Base-by-base conservation (phyloP, 2,888 invertebrate genomes). In the Choristoneura rosaceana region DNA sequence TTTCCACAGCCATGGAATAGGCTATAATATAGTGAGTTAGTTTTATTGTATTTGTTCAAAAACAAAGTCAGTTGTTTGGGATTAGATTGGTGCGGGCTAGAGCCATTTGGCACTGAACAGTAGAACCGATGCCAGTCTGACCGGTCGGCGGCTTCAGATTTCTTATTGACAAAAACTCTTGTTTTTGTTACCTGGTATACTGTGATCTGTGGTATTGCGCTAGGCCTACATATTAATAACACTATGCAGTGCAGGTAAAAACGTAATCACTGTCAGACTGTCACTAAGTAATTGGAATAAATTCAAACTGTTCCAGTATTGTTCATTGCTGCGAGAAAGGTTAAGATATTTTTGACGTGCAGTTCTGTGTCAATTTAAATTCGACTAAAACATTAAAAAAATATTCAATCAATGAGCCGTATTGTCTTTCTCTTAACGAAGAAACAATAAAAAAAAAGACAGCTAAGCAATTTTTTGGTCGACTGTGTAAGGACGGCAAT, bases 51-150 rank as follows among this genome's bases (percentile, higher is more conserved):
- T 50, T n/a, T 43, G 58, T 64, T 17, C 25, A 41, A 65, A 52
- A 65, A 69, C 61, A 25, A 38, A 47, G 10, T 17, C 41, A 41
- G 10, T 65, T 70, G 25, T 70, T 65, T 59, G 47, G 59, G 59
- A 60, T 60, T 52, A 59, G 60, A 33, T 64, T 45, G 17, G 15
- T 64, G 41, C 60, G 17, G 59, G 33, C 58, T 61, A 52, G 43
- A 61, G 43, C 34, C 9, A 71, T 71, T 66, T 60, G 65, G 60
- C 66, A 66, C 52, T 43, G 33, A 34, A 34, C 34, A 33, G 52
- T 8, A 25, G 55, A 70, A 59, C 45, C 47, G 64, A 59, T 64
- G 12, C 58, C 47, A 41, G 25, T 25, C 25, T 25, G 59, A 25
- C 38, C 50, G 25, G 50, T 61, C 12, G 17, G 8, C 52, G 71